phyloP scores from a whole-genome alignment of 2,888 invertebrate species.

The Tachystola acroxantha region DNA sequence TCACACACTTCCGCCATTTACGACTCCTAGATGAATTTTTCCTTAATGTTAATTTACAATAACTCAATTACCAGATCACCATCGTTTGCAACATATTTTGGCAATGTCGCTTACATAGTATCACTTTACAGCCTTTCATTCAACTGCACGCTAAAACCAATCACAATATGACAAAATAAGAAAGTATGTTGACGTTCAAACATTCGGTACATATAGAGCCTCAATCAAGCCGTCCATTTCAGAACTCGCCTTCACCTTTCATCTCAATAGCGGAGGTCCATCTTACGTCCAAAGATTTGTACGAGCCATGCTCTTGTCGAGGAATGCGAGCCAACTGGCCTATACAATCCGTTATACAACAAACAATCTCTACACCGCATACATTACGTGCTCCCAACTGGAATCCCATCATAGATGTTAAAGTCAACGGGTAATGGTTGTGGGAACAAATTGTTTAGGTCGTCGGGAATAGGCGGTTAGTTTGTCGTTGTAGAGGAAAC shows the following conservation, averaged over 20 bases:
- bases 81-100: too few relatives aligned
- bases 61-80: too few relatives aligned
- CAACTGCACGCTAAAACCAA: too few relatives aligned
- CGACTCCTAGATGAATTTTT: too few relatives aligned
- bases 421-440: not conserved
- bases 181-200: too few relatives aligned
- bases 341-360: not conserved
- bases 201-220: not conserved
- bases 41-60: too few relatives aligned
- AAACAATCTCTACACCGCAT: not conserved
- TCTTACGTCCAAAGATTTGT: conserved; percentile 7
- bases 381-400: not conserved
- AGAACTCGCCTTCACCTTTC: not conserved
- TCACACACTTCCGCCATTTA: too few relatives aligned
- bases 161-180: too few relatives aligned
- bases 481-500: not conserved
- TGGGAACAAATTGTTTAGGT: too few relatives aligned
- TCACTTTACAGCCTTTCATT: too few relatives aligned
- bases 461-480: not conserved
- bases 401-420: not conserved
- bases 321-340: conserved; percentile 3
- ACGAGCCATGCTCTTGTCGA: conserved; percentile 6
- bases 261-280: conserved; percentile 7
- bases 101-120: too few relatives aligned
- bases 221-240: not conserved